These are phyloP conservation scores for Pogonocichla stellata DNA, from an alignment of 2,113 vertebrate species.

Conservation along the genomic window DNA sequence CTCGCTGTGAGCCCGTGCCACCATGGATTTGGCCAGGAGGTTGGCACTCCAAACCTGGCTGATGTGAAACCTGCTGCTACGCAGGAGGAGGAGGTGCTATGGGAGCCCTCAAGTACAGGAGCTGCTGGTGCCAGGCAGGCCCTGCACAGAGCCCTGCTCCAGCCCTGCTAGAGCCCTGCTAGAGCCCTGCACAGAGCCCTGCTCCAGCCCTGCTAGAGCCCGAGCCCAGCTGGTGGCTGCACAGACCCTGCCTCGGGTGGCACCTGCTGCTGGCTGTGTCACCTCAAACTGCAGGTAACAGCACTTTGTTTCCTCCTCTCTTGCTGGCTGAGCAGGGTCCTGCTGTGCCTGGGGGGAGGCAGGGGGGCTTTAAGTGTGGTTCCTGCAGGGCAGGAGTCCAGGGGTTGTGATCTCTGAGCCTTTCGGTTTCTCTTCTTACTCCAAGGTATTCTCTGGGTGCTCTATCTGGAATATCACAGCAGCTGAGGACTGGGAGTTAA, in stretches of 20 bases:
- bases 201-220: not conserved
- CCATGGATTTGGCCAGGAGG: not conserved
- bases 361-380: not conserved
- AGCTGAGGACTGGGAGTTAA: not conserved
- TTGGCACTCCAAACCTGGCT: not conserved
- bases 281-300: not conserved
- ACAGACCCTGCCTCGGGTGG: not conserved
- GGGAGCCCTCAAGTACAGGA: not conserved
- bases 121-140: not conserved
- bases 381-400: not conserved
- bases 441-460: not conserved
- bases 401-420: not conserved
- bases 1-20: not conserved
- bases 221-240: too few relatives aligned
- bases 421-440: not conserved
- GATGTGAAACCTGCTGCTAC: not conserved
- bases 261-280: not conserved
- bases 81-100: not conserved
- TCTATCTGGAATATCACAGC: not conserved
- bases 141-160: not conserved
- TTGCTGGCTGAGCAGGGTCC: not conserved
- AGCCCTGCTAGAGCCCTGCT: not conserved
- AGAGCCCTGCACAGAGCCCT: too few relatives aligned
- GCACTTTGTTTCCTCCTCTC: not conserved
- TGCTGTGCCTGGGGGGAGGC: not conserved